Conservation (phyloP, 2,797 vertebrate genomes). For the Poeciliopsis infans region DNA sequence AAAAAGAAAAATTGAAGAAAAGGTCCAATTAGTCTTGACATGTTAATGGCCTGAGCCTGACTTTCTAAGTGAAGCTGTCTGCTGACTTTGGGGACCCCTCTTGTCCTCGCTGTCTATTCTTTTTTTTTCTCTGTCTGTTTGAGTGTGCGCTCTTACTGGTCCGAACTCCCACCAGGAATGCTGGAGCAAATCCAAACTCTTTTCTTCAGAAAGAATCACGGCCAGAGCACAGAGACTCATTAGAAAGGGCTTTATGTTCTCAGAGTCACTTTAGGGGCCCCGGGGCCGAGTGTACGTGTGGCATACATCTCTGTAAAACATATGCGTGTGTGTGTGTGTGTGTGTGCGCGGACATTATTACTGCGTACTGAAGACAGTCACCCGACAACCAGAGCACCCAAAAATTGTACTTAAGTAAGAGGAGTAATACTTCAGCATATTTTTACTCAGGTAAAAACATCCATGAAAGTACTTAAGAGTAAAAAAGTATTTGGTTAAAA, state of each 20-base stretch:
- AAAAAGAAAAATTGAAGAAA: constrained; percentile 10
- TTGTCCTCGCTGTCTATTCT: constrained; percentile 35
- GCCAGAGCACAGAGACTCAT: constrained; percentile 57
- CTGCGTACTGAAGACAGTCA: too few relatives aligned
- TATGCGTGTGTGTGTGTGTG: not conserved
- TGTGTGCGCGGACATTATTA: not conserved
- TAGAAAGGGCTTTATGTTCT: constrained; percentile 65
- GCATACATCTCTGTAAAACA: constrained; percentile 17
- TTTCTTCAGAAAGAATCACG: constrained; percentile 38
- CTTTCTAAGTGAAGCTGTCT: constrained; percentile 56
- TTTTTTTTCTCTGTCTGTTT: constrained; percentile 22
- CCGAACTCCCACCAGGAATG: constrained; percentile 47
- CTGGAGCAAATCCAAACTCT: constrained; percentile 64
- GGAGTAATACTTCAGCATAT: too few relatives aligned
- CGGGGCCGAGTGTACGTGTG: constrained; percentile 17
- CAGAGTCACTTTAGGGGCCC: constrained; percentile 45
- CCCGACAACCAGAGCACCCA: too few relatives aligned
- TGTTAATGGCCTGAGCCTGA: constrained; percentile 58
- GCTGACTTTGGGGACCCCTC: constrained; percentile 47
- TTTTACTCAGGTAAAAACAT: too few relatives aligned
- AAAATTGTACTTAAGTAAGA: too few relatives aligned
- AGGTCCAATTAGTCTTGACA: constrained; percentile 64
- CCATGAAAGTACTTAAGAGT: too few relatives aligned
- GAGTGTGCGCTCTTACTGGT: constrained; percentile 32
- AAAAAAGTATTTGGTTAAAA: too few relatives aligned